These are phyloP conservation scores for Larimichthys crocea DNA, from an alignment of 2,113 vertebrate species.

Conservation along the genomic window DNA sequence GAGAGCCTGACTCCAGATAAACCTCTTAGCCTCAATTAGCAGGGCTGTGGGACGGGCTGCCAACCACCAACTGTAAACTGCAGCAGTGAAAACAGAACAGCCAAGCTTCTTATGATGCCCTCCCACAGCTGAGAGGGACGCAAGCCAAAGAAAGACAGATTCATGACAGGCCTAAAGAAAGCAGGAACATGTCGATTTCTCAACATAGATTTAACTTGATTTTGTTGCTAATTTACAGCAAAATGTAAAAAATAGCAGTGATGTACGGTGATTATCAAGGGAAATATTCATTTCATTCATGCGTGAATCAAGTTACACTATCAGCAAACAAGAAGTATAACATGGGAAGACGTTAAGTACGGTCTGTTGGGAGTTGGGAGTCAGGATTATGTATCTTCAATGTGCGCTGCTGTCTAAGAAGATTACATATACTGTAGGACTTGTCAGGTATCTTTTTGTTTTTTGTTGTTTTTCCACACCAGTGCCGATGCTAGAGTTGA, in stretches of 20 bases:
- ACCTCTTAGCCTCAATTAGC: conserved; percentile 73
- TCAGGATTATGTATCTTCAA: background rate
- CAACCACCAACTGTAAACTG: conserved; percentile 32
- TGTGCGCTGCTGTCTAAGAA: background rate
- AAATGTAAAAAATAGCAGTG: background rate
- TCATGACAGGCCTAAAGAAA: background rate
- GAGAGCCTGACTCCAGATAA: conserved; percentile 73
- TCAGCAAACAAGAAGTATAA: background rate
- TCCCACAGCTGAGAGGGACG: conserved; percentile 25
- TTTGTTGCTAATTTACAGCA: background rate
- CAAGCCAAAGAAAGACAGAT: conserved; percentile 22
- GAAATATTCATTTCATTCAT: background rate
- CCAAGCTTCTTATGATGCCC: conserved; percentile 44
- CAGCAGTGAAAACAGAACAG: conserved; percentile 40
- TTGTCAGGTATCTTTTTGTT: background rate
- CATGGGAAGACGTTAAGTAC: background rate
- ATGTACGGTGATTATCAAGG: background rate
- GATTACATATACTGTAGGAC: background rate
- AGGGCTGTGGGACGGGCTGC: conserved; percentile 30
- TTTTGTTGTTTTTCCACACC: background rate
- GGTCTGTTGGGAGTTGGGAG: background rate
- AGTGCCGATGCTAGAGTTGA: background rate
- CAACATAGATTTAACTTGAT: background rate
- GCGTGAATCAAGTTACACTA: background rate
- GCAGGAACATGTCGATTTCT: background rate